Conservation (phyloP, 2,797 vertebrate genomes). For the Alfaro cultratus region DNA sequence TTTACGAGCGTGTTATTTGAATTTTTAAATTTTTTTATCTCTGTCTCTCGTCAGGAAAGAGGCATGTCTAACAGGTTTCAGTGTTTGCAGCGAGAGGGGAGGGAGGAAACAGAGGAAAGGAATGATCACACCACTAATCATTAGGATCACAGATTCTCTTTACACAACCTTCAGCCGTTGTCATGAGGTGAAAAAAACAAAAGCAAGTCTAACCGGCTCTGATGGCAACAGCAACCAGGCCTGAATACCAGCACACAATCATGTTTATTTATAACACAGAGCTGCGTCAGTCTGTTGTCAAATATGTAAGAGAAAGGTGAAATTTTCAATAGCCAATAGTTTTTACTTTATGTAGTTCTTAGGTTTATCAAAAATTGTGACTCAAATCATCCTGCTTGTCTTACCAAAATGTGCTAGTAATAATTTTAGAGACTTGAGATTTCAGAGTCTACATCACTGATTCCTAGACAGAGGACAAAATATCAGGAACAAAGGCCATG, state of each 20-base stretch:
- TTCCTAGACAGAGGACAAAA: background rate
- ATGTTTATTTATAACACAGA: slow-evolving; percentile 54
- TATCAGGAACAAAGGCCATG: background rate
- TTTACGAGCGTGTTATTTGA: slow-evolving; percentile 22
- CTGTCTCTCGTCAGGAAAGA: slow-evolving; percentile 24
- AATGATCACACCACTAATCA: slow-evolving; percentile 59
- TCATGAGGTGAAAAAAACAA: slow-evolving; percentile 19
- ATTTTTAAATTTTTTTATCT: background rate
- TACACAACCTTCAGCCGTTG: slow-evolving; percentile 12
- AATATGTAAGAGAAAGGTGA: slow-evolving; percentile 22
- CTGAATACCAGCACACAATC: slow-evolving; percentile 42
- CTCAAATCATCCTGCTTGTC: background rate
- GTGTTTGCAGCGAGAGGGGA: slow-evolving; percentile 54
- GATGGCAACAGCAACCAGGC: slow-evolving; percentile 8
- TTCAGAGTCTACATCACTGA: background rate
- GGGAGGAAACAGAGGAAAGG: slow-evolving; percentile 44
- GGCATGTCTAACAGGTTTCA: slow-evolving; percentile 68
- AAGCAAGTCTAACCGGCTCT: slow-evolving; percentile 47
- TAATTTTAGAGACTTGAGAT: background rate
- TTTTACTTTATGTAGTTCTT: background rate
- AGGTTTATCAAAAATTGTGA: background rate
- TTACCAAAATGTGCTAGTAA: background rate
- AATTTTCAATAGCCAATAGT: background rate
- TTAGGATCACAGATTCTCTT: slow-evolving; percentile 47
- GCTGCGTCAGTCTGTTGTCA: slow-evolving; percentile 26